Evolutionary conservation across 2,888 invertebrate genomes (phyloP), one percentile per base, ranked within the genome.

Genomic region (Nephrotoma appendiculata): DNA sequence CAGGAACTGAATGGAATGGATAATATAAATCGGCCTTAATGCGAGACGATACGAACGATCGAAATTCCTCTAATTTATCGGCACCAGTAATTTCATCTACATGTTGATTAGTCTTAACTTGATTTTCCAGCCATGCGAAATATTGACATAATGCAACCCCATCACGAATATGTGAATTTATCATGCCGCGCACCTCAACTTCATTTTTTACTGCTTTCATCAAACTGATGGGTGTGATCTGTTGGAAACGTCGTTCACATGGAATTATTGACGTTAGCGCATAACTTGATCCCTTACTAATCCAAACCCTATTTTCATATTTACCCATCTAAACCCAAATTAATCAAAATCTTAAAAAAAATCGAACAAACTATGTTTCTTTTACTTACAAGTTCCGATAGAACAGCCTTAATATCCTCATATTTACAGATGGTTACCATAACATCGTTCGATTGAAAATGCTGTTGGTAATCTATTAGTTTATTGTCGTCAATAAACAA

Each of bases 151-250:
- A 93, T 0, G 98, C 98, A 0, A 95, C 94, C 0, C 96, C 98
- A 91, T 99, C 98, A 88, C 96, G 95, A 43, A 97, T 92, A 90
- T 98, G 98, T 0, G 96, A 95, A 86, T 94, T 93, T 43, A 95
- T 94, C 94, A 98, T 97, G 31, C 97, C 95, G 89, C 94, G 90
- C 12, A 95, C 93, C 92, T 99, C 99, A 0, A 94, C 94, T 0
- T 93, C 90, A 91, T 98, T 99, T 91, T 99, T 99, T 19, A 97
- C 92, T 0, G 97, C 94, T 91, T 99, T 99, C 94, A 96, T 95
- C 5, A 95, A 88, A 1, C 95, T 94, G 0, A 98, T 94, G 0
- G 98, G 98, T 0, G 97, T 97, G 89, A 86, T 89, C 88, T 89
- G 89, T 90, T 90, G 89, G 83, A 90, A 88, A 0, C 90, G 88